phyloP scores from a whole-genome alignment of 1,140 invertebrate genomes.

The Drosophila pectinifera region DNA sequence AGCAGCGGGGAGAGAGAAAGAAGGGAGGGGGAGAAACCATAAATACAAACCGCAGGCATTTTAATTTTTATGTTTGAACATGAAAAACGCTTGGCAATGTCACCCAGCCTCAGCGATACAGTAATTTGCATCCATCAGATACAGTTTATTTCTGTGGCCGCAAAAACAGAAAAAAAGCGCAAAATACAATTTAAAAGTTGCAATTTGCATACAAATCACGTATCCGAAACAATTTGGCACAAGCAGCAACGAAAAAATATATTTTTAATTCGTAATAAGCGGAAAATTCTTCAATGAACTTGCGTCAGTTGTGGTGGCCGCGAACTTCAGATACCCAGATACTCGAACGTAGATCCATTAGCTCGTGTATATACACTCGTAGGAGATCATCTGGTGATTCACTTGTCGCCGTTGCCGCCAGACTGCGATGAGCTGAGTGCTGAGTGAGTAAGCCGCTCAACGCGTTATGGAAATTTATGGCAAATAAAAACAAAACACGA shows the following conservation, averaged over 20 bases:
- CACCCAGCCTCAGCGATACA: slow-evolving; percentile 42
- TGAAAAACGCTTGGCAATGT: slow-evolving; percentile 52
- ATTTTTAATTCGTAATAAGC: slow-evolving; percentile 44
- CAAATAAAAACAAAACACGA: slow-evolving; percentile 43
- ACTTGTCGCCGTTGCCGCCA: slow-evolving; percentile 45
- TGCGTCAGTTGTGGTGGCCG: slow-evolving; percentile 55
- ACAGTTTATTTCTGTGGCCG: slow-evolving; percentile 51
- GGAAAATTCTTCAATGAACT: slow-evolving; percentile 65
- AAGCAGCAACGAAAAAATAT: slow-evolving; percentile 30
- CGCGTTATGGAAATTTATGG: slow-evolving; percentile 73
- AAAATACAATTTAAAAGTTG: slow-evolving; percentile 31
- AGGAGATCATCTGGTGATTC: slow-evolving; percentile 56
- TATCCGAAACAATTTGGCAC: slow-evolving; percentile 57
- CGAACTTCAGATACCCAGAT: slow-evolving; percentile 24
- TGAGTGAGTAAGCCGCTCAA: slow-evolving; percentile 58
- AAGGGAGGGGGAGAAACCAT: slow-evolving; percentile 24
- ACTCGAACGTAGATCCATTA: slow-evolving; percentile 33
- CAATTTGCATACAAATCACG: slow-evolving; percentile 74
- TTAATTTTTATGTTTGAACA: slow-evolving; percentile 62
- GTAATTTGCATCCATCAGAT: slow-evolving; percentile 67
- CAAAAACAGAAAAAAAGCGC: slow-evolving; percentile 24
- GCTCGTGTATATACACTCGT: slow-evolving; percentile 18
- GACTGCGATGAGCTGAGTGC: slow-evolving; percentile 32
- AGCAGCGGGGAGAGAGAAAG: slow-evolving; percentile 8
- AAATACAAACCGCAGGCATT: slow-evolving; percentile 69